Evolutionary conservation across 2,888 invertebrate genomes (phyloP).

Genomic region (Ganaspis brasiliensis): DNA sequence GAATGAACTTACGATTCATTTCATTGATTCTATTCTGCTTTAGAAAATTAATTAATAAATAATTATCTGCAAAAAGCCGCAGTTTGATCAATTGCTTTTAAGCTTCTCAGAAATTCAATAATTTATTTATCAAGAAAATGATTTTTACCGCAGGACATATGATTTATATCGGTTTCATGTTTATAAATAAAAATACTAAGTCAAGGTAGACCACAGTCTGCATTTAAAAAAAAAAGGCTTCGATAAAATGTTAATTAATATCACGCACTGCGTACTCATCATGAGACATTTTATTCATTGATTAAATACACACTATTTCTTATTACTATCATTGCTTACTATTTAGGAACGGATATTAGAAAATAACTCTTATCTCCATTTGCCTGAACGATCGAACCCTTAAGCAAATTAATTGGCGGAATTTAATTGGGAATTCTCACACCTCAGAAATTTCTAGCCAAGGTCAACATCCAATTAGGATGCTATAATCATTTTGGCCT

Average conservation of each 20-base stretch:
- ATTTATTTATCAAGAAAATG: no score
- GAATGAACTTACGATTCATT: conserved; percentile 14
- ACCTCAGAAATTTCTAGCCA: conserved; percentile 23
- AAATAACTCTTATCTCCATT: conserved; percentile 5
- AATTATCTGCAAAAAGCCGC: neutral
- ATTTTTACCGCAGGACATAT: neutral
- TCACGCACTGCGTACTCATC: conserved; percentile 3
- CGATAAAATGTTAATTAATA: conserved; percentile 13
- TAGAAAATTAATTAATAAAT: conserved; percentile 1
- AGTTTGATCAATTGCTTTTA: neutral
- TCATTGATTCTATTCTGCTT: neutral
- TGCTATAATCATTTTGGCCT: conserved; percentile 16
- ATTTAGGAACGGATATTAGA: neutral
- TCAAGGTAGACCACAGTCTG: neutral
- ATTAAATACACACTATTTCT: neutral
- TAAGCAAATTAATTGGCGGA: conserved; percentile 13
- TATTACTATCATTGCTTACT: neutral
- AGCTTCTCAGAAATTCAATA: neutral
- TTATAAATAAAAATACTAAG: conserved; percentile 1
- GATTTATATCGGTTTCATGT: conserved; percentile 4
- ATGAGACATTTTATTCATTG: neutral
- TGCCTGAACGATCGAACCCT: neutral
- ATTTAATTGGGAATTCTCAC: conserved; percentile 21
- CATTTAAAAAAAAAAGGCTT: neutral
- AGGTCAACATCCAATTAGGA: conserved; percentile 16